phyloP scores from a whole-genome alignment of 2,797 vertebrate genomes.

The Emys orbicularis region DNA sequence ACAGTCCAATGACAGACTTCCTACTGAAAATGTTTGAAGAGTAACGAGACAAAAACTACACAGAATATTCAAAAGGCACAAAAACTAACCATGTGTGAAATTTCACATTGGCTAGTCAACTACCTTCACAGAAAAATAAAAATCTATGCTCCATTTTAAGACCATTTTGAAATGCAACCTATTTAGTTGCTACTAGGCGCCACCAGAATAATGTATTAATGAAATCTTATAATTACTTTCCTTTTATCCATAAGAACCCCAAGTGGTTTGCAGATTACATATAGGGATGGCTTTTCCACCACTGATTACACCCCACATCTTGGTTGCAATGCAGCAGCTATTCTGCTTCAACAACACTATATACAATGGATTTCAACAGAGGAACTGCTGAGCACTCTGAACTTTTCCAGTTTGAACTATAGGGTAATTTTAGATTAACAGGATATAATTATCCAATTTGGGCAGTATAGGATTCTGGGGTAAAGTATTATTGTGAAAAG shows the following conservation, averaged over 20 bases:
- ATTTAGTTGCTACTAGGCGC: not conserved
- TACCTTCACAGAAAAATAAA: not conserved
- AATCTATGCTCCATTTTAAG: slow-evolving; percentile 24
- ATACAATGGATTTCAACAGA: not conserved
- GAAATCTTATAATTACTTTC: not conserved
- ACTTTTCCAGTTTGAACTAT: not conserved
- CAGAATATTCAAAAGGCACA: not conserved
- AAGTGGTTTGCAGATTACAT: slow-evolving; percentile 9
- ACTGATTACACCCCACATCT: not conserved
- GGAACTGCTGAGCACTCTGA: not conserved
- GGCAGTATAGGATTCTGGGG: not conserved
- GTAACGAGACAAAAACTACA: not conserved
- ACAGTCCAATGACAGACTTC: not conserved
- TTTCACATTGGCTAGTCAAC: not conserved
- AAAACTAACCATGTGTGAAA: not conserved
- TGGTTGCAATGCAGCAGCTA: not conserved
- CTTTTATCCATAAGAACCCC: slow-evolving; percentile 4
- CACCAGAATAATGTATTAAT: not conserved
- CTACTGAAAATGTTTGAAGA: slow-evolving; percentile 19
- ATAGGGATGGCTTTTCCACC: not conserved
- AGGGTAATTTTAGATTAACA: not conserved
- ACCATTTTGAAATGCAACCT: not conserved
- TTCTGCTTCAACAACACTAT: not conserved
- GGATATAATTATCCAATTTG: slow-evolving; percentile 10
- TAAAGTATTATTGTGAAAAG: not conserved